Base-by-base conservation (phyloP, 2,797 vertebrate species). In the Chelon auratus region DNA sequence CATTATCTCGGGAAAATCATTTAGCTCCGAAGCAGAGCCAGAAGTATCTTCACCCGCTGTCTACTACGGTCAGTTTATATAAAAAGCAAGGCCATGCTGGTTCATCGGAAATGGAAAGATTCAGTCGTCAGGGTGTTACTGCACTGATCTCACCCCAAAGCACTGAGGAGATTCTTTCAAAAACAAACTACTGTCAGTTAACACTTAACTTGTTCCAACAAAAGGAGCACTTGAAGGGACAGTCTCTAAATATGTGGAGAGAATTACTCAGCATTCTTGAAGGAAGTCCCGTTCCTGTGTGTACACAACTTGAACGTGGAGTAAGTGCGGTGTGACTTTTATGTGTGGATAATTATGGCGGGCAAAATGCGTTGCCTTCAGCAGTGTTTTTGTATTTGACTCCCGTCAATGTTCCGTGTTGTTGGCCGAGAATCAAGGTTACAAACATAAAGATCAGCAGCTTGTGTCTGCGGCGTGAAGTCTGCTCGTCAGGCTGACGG, bases 131-230 rank as follows among this genome's bases (percentile, higher is more conserved):
- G 76, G 70, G 65, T 67, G 69, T 78, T 51, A 33, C 55, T 76
- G 62, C 26, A n/a, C 71, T 20, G 37, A 77, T 81, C 75, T 78
- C 75, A 40, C 57, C 73, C 68, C 37, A 60, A 80, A 62, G 53
- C 65, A 61, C 22, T 77, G 63, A 78, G 61, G 59, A 85, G 61
- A 72, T 73, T 65, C 69, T 75, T 81, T 68, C 64, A 65, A 65
- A 81, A 87, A 87, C 83, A 87, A 82, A 72, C 75, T 78, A 74
- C 78, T 85, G 78, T 80, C 80, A 82, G 81, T 75, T 77, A 88
- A 81, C 79, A 80, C 42, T 75, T 67, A 52, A 80, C 80, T 80
- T 87, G 84, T 81, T 84, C 71, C 78, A 81, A 86, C 78, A 82
- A 48, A 26, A 9, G 56, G 58, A 20, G 61, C 68, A 36, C 58